These are phyloP conservation scores for Pseudobourletiella spinata DNA, from an alignment of 1,140 invertebrate species.

Conservation along the genomic window DNA sequence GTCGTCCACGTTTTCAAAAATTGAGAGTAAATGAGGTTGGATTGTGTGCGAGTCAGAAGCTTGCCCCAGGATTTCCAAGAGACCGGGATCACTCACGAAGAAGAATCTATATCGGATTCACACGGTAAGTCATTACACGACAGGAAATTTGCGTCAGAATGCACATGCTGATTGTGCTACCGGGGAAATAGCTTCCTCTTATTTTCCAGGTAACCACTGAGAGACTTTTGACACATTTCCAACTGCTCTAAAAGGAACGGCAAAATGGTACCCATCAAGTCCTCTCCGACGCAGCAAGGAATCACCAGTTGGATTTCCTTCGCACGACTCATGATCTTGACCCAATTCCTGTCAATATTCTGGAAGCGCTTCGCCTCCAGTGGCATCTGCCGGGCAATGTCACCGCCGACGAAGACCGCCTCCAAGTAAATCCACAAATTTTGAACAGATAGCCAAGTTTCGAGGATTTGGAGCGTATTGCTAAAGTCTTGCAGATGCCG, in stretches of 20 bases:
- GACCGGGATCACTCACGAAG: constrained; percentile 92
- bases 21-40: constrained; percentile 87
- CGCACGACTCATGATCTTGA: background rate
- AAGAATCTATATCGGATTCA: no score
- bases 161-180: no score
- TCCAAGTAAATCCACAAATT: constrained; percentile 87
- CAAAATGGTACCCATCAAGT: background rate
- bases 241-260: constrained; percentile 67
- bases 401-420: constrained; percentile 85
- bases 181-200: constrained; percentile 14
- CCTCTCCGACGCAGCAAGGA: background rate
- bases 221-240: constrained; percentile 45
- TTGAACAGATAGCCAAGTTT: constrained; percentile 77
- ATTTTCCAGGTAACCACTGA: constrained; percentile 57
- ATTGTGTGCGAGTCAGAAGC: constrained; percentile 94
- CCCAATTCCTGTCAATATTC: constrained; percentile 69
- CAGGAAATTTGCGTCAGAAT: no score
- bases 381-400: constrained; percentile 80
- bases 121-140: no score
- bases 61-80: constrained; percentile 91
- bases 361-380: constrained; percentile 63
- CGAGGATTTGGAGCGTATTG: constrained; percentile 72
- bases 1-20: constrained; percentile 89
- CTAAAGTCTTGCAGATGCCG: constrained; percentile 71
- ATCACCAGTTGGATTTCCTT: background rate